phyloP scores from a whole-genome alignment of 2,113 vertebrate genomes.

The Neomonachus schauinslandi region DNA sequence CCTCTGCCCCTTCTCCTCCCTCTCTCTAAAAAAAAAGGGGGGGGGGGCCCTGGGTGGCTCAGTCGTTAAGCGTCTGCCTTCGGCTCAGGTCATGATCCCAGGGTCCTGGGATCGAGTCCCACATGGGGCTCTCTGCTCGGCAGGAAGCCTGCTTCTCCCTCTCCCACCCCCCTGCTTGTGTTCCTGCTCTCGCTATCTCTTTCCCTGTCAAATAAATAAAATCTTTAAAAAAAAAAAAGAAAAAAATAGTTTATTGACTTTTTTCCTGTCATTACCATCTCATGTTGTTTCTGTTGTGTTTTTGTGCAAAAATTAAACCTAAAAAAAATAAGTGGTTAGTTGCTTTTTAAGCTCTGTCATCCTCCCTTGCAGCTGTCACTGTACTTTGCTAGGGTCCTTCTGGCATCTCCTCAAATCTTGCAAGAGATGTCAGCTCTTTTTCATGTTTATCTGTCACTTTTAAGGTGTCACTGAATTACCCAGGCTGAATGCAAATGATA shows the following conservation, averaged over 20 bases:
- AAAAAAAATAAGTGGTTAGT: not conserved
- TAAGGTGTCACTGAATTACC: conserved; percentile 66
- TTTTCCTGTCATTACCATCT: not conserved
- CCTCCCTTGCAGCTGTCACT: conserved; percentile 40
- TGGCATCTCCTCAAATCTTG: conserved; percentile 24
- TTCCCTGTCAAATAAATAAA: no score
- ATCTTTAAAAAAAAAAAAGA: not conserved
- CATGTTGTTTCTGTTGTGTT: not conserved
- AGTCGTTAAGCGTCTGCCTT: no score
- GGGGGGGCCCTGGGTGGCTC: no score
- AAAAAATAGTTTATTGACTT: not conserved
- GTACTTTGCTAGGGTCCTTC: conserved; percentile 22
- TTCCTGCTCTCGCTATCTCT: no score
- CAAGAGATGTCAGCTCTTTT: conserved; percentile 63
- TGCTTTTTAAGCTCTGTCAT: conserved; percentile 39
- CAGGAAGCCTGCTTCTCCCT: no score
- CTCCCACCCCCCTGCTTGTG: no score
- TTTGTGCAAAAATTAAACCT: conserved; percentile 40
- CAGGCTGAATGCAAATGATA: conserved; percentile 53
- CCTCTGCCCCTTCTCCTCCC: not conserved
- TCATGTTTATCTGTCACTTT: conserved; percentile 74
- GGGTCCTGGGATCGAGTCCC: no score
- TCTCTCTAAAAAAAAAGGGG: not conserved
- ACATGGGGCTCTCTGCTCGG: no score
- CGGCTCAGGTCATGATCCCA: no score